Conservation (phyloP, 2,888 invertebrate genomes). For the Lycaena phlaeas region DNA sequence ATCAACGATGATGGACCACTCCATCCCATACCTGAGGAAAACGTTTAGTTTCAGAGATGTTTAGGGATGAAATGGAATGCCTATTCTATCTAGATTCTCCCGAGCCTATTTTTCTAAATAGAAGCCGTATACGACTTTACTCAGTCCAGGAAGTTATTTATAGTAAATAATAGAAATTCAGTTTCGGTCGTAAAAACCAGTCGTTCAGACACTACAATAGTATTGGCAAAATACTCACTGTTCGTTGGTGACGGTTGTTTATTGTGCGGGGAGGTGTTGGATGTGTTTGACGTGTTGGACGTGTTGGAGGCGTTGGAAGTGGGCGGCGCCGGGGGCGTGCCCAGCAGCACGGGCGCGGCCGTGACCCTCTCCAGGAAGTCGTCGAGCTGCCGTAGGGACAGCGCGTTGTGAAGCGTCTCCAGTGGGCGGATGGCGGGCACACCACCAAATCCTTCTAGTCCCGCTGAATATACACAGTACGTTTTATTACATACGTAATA, state of each 20-base stretch:
- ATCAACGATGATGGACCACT: constrained; percentile 88
- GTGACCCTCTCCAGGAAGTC: constrained; percentile 91
- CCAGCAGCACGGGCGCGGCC: constrained; percentile 77
- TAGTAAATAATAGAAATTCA: too few relatives aligned
- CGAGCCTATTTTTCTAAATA: too few relatives aligned
- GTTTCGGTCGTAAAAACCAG: too few relatives aligned
- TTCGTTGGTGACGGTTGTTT: constrained; percentile 56
- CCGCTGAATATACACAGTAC: constrained; percentile 67
- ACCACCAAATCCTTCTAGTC: constrained; percentile 89
- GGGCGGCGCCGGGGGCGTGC: constrained; percentile 80
- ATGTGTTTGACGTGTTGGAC: too few relatives aligned
- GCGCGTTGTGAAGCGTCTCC: constrained; percentile 97
- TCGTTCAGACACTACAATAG: too few relatives aligned
- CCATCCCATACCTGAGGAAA: constrained; percentile 80
- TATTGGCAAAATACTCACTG: constrained; percentile 38
- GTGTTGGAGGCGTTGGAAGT: too few relatives aligned
- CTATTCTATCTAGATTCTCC: too few relatives aligned
- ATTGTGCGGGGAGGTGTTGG: constrained; percentile 70
- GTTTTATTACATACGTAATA: too few relatives aligned
- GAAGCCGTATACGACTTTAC: too few relatives aligned
- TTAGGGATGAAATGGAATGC: too few relatives aligned
- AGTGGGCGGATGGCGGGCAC: constrained; percentile 96
- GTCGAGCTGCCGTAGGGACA: constrained; percentile 93
- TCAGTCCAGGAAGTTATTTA: too few relatives aligned
- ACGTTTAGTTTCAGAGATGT: too few relatives aligned